Evolutionary conservation across 2,797 vertebrate genomes (phyloP).

Genomic region (Hapalemur alaotrensis): DNA sequence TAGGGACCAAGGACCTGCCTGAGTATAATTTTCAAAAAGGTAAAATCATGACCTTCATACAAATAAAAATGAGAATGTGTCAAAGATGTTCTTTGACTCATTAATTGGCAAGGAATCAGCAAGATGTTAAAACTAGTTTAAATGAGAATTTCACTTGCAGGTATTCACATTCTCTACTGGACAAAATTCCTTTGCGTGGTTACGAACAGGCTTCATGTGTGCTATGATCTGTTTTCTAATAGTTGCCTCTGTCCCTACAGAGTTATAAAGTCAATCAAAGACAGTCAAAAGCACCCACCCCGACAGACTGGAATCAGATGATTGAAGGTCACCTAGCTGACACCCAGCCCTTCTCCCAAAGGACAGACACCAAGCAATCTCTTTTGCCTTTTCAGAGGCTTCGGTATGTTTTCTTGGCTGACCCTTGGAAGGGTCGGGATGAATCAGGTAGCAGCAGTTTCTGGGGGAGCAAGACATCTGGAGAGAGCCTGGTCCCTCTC

Average conservation of each 20-base stretch:
- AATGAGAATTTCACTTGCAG: neutral
- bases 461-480: neutral
- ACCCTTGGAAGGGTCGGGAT: neutral
- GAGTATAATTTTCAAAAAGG: slow-evolving; percentile 16
- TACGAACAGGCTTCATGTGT: neutral
- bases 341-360: neutral
- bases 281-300: neutral
- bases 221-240: neutral
- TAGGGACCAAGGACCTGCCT: neutral
- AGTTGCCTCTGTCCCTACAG: neutral
- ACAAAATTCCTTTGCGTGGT: neutral
- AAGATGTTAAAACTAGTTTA: neutral
- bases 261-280: neutral
- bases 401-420: neutral
- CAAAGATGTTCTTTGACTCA: neutral
- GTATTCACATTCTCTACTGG: neutral
- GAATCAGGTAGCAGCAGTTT: neutral
- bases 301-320: neutral
- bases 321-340: neutral
- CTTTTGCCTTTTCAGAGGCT: neutral
- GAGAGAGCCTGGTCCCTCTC: neutral
- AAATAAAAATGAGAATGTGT: neutral
- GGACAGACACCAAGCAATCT: neutral
- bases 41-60: neutral
- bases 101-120: neutral